phyloP scores from a whole-genome alignment of 1,140 invertebrate genomes.

The Cotesia vestalis region DNA sequence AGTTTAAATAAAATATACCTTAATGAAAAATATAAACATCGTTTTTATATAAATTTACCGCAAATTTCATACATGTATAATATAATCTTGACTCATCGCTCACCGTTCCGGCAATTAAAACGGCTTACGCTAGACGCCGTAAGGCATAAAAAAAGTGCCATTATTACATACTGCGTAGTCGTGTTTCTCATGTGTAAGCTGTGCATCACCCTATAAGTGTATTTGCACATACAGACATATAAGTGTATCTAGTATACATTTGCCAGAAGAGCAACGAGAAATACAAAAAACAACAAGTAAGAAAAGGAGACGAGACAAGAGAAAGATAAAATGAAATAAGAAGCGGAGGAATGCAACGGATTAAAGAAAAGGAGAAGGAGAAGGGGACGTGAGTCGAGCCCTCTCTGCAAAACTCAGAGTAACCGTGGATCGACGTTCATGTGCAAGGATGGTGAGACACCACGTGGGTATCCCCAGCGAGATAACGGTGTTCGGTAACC shows the following conservation, averaged over 20 bases:
- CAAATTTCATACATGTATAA: slow-evolving; percentile 6
- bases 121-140: slow-evolving; percentile 21
- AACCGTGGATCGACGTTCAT: slow-evolving; percentile 33
- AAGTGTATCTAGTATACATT: too few relatives aligned
- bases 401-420: slow-evolving; percentile 39
- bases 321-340: slow-evolving; percentile 9
- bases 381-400: slow-evolving; percentile 10
- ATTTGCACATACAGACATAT: too few relatives aligned
- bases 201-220: neutral
- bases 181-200: neutral
- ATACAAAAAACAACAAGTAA: neutral
- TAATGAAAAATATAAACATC: too few relatives aligned
- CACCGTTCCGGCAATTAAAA: slow-evolving; percentile 38
- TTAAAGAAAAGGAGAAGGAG: slow-evolving; percentile 21
- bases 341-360: neutral
- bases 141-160: slow-evolving; percentile 26
- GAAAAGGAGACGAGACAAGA: slow-evolving; percentile 8
- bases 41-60: neutral
- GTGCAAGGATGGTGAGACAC: slow-evolving; percentile 50
- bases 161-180: neutral
- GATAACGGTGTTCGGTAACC: slow-evolving; percentile 63
- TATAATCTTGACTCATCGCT: neutral
- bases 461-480: slow-evolving; percentile 55
- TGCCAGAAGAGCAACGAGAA: neutral
- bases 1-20: too few relatives aligned